These are phyloP conservation scores for Poicephalus meyeri DNA, from an alignment of 2,113 vertebrate genomes.

Conservation along the genomic window DNA sequence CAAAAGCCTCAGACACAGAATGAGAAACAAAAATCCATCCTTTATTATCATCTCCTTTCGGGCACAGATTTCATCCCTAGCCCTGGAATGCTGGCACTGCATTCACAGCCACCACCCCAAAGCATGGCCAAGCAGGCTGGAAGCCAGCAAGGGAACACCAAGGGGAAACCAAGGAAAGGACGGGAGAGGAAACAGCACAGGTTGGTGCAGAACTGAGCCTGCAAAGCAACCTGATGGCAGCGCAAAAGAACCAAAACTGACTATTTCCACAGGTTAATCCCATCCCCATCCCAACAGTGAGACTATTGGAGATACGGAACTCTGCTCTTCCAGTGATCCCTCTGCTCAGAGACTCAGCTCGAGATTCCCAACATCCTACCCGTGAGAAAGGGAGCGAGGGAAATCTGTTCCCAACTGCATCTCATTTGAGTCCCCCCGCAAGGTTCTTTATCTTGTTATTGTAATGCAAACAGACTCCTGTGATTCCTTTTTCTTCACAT, in stretches of 20 bases:
- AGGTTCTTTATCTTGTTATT: slow-evolving; percentile 68
- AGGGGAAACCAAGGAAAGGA: background rate
- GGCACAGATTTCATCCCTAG: background rate
- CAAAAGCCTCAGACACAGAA: background rate
- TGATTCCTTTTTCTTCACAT: slow-evolving; percentile 39
- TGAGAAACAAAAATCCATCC: accelerated
- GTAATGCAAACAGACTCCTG: slow-evolving; percentile 73
- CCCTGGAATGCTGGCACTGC: background rate
- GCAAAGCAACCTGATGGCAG: background rate
- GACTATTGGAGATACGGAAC: too few species aligned
- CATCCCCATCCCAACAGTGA: background rate
- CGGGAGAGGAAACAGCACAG: accelerated
- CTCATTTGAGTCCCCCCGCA: slow-evolving; percentile 7
- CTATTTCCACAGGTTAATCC: background rate
- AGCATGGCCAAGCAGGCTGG: background rate
- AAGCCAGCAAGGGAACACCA: background rate
- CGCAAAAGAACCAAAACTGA: background rate
- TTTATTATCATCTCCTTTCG: background rate
- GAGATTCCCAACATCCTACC: background rate
- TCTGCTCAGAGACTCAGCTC: background rate
- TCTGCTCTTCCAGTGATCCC: background rate
- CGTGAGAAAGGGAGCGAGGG: slow-evolving; percentile 1
- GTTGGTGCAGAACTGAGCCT: background rate
- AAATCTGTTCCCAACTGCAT: background rate
- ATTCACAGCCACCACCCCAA: background rate